Base-by-base conservation (phyloP, 2,797 vertebrate genomes). In the Cryptoprocta ferox region DNA sequence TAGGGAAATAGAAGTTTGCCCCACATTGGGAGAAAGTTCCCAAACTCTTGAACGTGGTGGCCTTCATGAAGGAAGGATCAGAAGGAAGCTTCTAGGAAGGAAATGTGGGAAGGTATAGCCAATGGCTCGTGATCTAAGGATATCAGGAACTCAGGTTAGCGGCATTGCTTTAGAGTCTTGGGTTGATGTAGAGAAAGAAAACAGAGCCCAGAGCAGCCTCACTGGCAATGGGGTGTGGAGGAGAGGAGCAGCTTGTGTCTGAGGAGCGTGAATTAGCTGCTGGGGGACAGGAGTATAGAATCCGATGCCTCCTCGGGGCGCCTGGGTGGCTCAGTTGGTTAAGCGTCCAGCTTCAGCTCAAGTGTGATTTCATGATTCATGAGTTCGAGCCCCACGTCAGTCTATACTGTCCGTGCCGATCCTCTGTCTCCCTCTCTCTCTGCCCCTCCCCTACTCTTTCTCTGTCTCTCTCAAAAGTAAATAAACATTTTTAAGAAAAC, bases 61-160 rank as follows among this genome's bases (percentile, higher is more conserved):
- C 6, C 42, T 84, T 76, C 21, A n/a, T 39, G 53, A 63, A 68
- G 26, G 80, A 50, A 19, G 19, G 16, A 45, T 53, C 28, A 28
- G 16, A 79, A 2, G 21, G 14, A 32, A 81, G 5, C 2, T 32
- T 12, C 2, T 21, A 39, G 21, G n/a, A 59, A 45, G 26, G 19
- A 56, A 61, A 39, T 2, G 2, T 15, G 21, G 50, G 32, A 73
- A 81, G 56, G 14, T 2, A 26, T 1, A 85, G 19, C 0, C 63
- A 21, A 21, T 53, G 35, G 32, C 32, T 84, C 21, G 6, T 75
- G 37, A 56, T 0, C 3, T 21, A 21, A 61, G 21, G 11, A 3
- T 21, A 13, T 0, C 21, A 8, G 11, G 5, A 45, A 19, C 19
- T 12, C 10, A 2, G 2, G 35, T 68, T 21, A 81, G 7, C 6